Evolutionary conservation across 2,797 vertebrate species (phyloP).

Genomic region (Yasuhikotakia modesta): DNA sequence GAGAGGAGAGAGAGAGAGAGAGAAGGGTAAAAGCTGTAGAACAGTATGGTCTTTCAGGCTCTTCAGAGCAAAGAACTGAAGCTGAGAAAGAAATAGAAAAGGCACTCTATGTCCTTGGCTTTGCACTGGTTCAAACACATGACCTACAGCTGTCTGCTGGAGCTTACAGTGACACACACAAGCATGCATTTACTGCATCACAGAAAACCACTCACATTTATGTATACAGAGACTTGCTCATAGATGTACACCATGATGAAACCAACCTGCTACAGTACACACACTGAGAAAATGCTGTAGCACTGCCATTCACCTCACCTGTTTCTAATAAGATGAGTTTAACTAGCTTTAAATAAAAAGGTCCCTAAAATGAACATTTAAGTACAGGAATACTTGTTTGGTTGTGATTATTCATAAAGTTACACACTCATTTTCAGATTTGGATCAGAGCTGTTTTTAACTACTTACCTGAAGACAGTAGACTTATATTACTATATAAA

Average conservation of each 20-base stretch:
- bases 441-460: no score
- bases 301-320: neutral
- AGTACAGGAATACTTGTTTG: no score
- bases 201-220: constrained; percentile 22
- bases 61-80: constrained; percentile 64
- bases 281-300: neutral
- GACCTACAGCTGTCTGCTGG: constrained; percentile 51
- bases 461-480: no score
- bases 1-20: neutral
- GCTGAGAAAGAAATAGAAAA: constrained; percentile 59
- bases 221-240: neutral
- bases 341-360: neutral
- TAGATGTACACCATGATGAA: neutral
- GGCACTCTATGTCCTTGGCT: constrained; percentile 72
- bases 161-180: constrained; percentile 44
- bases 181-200: constrained; percentile 13
- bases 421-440: no score
- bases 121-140: constrained; percentile 61
- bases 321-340: neutral
- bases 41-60: constrained; percentile 74
- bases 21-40: constrained; percentile 47
- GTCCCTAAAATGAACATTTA: no score
- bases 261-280: neutral
- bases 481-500: no score
- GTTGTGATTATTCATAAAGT: no score